Percentiles rank a stretch among this genome's conserved stretches.
phyloP scores from a whole-genome alignment of 2,797 vertebrate species.

The Falco peregrinus region DNA sequence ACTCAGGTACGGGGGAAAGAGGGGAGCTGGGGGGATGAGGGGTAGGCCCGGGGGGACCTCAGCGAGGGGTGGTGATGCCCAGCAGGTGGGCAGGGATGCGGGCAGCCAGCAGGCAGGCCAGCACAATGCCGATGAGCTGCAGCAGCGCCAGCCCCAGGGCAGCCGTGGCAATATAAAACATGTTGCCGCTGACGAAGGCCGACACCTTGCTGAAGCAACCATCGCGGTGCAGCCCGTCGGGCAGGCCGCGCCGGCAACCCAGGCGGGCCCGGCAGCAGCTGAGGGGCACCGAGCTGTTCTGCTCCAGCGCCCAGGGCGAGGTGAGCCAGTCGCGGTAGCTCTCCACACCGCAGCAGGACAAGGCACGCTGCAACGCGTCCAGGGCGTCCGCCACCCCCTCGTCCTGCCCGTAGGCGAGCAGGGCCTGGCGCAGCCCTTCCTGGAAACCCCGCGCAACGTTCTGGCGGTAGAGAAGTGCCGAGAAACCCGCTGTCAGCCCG shows the following conservation, averaged over 20 bases:
- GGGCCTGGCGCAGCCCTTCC: constrained; percentile 82
- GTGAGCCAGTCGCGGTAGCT: constrained; percentile 87
- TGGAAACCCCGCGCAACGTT: constrained; percentile 86
- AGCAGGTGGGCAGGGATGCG: constrained; percentile 11
- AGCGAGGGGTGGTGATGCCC: background rate
- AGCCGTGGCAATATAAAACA: constrained; percentile 84
- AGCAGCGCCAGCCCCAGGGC: constrained; percentile 83
- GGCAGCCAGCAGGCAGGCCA: constrained; percentile 85
- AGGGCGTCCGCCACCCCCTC: constrained; percentile 83
- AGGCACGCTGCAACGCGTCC: constrained; percentile 83
- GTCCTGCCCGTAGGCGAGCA: constrained; percentile 83
- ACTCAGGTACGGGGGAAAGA: background rate
- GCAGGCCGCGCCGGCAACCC: constrained; percentile 80
- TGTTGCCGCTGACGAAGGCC: constrained; percentile 74
- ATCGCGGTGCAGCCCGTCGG: constrained; percentile 76
- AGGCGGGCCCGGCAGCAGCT: constrained; percentile 85
- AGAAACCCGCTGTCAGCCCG: constrained; percentile 84
- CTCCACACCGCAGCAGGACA: constrained; percentile 87
- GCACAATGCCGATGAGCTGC: constrained; percentile 82
- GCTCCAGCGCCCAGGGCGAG: constrained; percentile 83
- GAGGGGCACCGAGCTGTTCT: constrained; percentile 82
- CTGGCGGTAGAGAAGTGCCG: constrained; percentile 84
- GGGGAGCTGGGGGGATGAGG: background rate
- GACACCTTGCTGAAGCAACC: constrained; percentile 88
- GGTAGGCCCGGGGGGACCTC: background rate